Percentiles rank a stretch among this genome's conserved stretches.
Conservation (phyloP, 2,888 invertebrate genomes). For the Hypercompe scribonia region DNA sequence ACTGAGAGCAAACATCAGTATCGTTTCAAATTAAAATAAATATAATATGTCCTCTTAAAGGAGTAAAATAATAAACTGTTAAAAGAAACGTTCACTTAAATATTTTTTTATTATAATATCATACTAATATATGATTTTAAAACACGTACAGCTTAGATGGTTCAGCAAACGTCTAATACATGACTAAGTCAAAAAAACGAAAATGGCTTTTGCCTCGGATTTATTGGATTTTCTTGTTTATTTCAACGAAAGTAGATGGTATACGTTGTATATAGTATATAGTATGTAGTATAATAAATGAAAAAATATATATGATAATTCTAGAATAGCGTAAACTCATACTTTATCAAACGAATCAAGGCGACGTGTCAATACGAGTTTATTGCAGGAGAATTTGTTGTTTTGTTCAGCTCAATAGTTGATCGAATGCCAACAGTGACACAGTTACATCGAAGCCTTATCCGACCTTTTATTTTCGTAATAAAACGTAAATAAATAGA, state of each 20-base stretch:
- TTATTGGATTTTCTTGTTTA: not conserved
- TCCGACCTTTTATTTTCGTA: constrained; percentile 37
- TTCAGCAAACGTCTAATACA: not conserved
- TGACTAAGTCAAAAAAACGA: not conserved
- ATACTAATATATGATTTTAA: not conserved
- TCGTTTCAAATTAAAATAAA: no score
- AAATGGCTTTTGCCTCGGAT: not conserved
- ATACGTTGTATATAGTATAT: no score
- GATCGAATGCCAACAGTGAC: constrained; percentile 53
- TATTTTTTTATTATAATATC: not conserved
- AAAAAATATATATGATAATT: not conserved
- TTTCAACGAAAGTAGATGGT: not conserved
- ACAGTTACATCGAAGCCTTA: constrained; percentile 31
- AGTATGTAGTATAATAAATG: no score
- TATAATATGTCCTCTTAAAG: not conserved
- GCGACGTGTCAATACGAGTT: constrained; percentile 38
- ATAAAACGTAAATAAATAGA: constrained; percentile 46
- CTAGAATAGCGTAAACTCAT: constrained; percentile 12
- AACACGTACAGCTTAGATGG: not conserved
- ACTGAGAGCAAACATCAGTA: no score
- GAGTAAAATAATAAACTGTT: not conserved
- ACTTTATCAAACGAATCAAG: constrained; percentile 22
- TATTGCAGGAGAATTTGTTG: constrained; percentile 41
- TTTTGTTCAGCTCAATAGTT: constrained; percentile 52
- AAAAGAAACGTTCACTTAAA: not conserved